A percentile compares a stretch with the other conserved stretches of the same genome.
Evolutionary conservation across 2,113 vertebrate species (phyloP).

Genomic region (Melanocharis versteri): DNA sequence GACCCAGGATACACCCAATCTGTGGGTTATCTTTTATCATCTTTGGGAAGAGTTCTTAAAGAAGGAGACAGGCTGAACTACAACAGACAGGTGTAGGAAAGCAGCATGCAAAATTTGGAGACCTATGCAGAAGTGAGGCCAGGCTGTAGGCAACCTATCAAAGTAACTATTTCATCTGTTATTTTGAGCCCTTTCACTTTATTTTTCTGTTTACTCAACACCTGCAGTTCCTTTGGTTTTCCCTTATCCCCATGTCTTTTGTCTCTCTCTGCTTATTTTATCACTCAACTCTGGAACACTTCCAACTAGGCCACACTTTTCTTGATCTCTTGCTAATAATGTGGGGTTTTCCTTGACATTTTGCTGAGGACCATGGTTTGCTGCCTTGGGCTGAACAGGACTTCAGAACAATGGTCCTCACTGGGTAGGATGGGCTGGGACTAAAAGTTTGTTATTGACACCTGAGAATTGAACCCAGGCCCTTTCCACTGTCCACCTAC

Average conservation of each 20-base stretch:
- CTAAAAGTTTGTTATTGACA: neutral
- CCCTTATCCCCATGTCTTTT: neutral
- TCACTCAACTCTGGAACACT: neutral
- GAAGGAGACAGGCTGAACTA: neutral
- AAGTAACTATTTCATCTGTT: neutral
- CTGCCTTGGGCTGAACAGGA: neutral
- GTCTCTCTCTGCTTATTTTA: neutral
- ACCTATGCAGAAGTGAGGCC: neutral
- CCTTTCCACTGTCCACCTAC: neutral
- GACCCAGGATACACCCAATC: rapidly evolving
- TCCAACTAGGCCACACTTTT: neutral
- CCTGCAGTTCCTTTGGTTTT: neutral
- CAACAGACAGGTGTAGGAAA: neutral
- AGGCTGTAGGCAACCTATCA: neutral
- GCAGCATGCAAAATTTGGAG: neutral
- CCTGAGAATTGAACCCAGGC: neutral
- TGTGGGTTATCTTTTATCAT: neutral
- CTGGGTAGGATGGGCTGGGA: neutral
- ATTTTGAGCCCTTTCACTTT: neutral
- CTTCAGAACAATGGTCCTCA: neutral
- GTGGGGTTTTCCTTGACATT: neutral
- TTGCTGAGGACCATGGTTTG: neutral
- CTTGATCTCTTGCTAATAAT: neutral
- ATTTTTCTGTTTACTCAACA: neutral
- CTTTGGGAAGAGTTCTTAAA: neutral